Evolutionary conservation across 2,797 vertebrate genomes (phyloP), one percentile per base, ranked within the genome.

Genomic region (Melanotaenia boesemani): DNA sequence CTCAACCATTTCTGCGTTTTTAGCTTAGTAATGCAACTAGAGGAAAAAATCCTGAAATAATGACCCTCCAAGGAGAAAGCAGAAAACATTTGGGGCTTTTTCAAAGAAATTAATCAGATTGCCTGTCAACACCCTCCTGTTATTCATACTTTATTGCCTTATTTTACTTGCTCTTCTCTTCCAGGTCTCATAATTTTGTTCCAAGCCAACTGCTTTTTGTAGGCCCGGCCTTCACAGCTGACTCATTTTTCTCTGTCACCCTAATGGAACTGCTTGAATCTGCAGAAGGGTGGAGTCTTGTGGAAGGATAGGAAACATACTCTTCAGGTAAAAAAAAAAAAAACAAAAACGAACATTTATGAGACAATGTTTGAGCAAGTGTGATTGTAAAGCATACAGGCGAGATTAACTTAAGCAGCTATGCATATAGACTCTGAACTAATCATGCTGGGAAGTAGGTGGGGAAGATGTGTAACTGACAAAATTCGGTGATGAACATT

Each of bases 341-440:
- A 54, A 46, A 68, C 62, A 18, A 39, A 55, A 10, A 41, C 46
- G 10, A 60, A 32, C 55, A 54, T 50, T 30, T 9, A 37, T 22
- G 55, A 65, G 22, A 63, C 41, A 48, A 58, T 39, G 63, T 22
- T 36, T 7, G 79, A 62, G 30, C 10, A 20, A 62, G 50, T 44
- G 60, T 63, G 44, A 70, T n/a, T 77, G 65, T 54, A 61, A 72
- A 82, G 41, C 62, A 72, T 63, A 81, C 5, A 64, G 37, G 26
- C 59, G 54, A 65, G 60, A 52, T 10, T 68, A 28, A 28, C 28
- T 28, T 28, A 28, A 28, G 9, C 39, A 16, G 39, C 15, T 4
- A 13, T 41, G 15, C 39, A 13, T 41, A 16, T 5, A 41, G 15
- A 3, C 39, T 15, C 39, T 41, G 4, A 41, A 41, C 13, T 41